Evolutionary conservation across 2,797 vertebrate genomes (phyloP).

Genomic region (Avahi laniger): DNA sequence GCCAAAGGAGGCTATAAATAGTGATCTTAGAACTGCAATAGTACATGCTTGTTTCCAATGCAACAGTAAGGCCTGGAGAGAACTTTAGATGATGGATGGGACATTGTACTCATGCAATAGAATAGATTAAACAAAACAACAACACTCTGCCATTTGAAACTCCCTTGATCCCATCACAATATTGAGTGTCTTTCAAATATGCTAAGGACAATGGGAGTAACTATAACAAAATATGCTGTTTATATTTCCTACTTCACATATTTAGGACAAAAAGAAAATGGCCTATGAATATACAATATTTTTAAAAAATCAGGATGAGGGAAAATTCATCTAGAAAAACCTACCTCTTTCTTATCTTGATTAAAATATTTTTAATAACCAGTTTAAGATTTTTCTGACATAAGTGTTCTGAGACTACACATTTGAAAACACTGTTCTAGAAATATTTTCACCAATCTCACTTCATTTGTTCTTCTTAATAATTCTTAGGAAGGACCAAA

Average conservation of each 20-base stretch:
- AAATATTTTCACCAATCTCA: background rate
- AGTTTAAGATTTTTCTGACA: background rate
- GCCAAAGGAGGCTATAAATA: background rate
- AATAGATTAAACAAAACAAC: background rate
- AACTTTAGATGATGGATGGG: background rate
- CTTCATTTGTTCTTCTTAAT: background rate
- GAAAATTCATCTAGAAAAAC: background rate
- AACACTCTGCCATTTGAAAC: background rate
- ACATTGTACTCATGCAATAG: background rate
- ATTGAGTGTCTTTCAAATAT: background rate
- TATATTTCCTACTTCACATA: background rate
- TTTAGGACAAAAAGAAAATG: background rate
- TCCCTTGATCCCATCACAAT: background rate
- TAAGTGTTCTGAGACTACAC: background rate
- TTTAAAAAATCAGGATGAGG: background rate
- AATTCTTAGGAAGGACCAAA: background rate
- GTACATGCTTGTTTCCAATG: background rate
- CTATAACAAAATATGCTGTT: background rate
- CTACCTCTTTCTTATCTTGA: background rate
- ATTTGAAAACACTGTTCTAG: background rate
- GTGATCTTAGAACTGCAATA: background rate
- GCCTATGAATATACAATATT: background rate
- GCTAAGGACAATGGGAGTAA: background rate
- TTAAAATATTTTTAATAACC: background rate
- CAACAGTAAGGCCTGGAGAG: background rate